Evolutionary conservation across 1,140 invertebrate genomes (phyloP), one percentile per base, ranked within the genome.

Genomic region (Plutomurus gul): DNA sequence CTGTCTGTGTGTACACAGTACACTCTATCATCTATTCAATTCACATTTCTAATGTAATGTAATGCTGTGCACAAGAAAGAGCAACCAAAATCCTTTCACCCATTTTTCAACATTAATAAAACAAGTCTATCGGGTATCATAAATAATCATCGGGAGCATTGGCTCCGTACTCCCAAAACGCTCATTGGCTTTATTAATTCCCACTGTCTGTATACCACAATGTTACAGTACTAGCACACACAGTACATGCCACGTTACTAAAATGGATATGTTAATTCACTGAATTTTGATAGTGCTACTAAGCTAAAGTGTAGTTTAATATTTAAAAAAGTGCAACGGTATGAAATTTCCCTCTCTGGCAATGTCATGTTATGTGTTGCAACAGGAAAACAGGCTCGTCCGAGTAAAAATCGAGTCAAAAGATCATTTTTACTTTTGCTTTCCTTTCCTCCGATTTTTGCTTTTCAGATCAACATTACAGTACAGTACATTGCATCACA

Each of bases 11-110:
- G n/a, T n/a, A n/a, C n/a, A n/a, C n/a, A n/a, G n/a, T n/a, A n/a
- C n/a, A n/a, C 47, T 49, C 13, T 60, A 78, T 72, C 70, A 72
- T 78, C 60, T 43, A 46, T 77, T 65, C 56, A 65, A 33, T 65
- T 65, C 56, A n/a, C 27, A 33, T 25, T 51, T 51, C 6, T 22
- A 51, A 51, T 10, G 47, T n/a, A 56, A 56, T 33, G 11, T 49
- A 49, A n/a, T 18, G 46, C 20, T 10, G n/a, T n/a, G 13, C 16
- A 65, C 11, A 65, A 65, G 56, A 65, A 65, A 65, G 56, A 65
- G 56, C 56, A 65, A 65, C 56, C 56, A 65, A 30, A 65, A 65
- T 33, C 30, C 56, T 65, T 33, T 65, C 56, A 65, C 10, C 11
- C 56, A 13, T 65, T 65, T 65, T 65, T 36, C 30, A 10, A 65